phyloP scores from a whole-genome alignment of 1,140 invertebrate genomes.

The Aradophagus sp. region DNA sequence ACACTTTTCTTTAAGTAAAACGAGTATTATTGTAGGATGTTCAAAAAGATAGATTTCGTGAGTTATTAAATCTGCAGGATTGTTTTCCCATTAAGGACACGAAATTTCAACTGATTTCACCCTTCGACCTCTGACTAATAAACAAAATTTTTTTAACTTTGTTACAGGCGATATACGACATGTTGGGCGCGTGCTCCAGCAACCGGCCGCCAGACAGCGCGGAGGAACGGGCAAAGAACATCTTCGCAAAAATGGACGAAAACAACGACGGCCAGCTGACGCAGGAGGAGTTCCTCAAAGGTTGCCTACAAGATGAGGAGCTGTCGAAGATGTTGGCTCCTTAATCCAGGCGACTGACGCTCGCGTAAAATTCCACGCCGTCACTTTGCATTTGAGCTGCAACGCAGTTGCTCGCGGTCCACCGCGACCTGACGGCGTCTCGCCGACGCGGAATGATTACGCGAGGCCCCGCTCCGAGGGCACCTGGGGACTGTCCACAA shows the following conservation, averaged over 20 bases:
- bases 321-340: constrained; percentile 96
- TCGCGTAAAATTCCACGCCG: constrained; percentile 47
- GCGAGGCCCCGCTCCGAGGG: constrained; percentile 20
- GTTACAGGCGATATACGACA: constrained; percentile 98
- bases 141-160: constrained; percentile 14
- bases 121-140: too few species aligned
- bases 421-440: constrained; percentile 22
- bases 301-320: constrained; percentile 98
- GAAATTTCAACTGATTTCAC: too few species aligned
- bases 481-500: neutral
- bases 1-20: too few species aligned
- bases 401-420: neutral
- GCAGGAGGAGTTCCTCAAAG: constrained; percentile 98
- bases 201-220: constrained; percentile 94
- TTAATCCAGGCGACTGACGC: constrained; percentile 77
- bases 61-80: too few species aligned
- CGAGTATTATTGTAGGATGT: too few species aligned
- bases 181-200: constrained; percentile 95
- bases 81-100: too few species aligned
- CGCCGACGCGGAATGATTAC: constrained; percentile 40
- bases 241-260: constrained; percentile 99
- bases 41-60: too few species aligned
- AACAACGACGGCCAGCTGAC: constrained; percentile 99
- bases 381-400: constrained; percentile 9
- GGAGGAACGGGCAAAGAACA: constrained; percentile 97